Evolutionary conservation across 1,140 invertebrate species (phyloP), one percentile per base, ranked within the genome.

Genomic region (Augochlora pura): DNA sequence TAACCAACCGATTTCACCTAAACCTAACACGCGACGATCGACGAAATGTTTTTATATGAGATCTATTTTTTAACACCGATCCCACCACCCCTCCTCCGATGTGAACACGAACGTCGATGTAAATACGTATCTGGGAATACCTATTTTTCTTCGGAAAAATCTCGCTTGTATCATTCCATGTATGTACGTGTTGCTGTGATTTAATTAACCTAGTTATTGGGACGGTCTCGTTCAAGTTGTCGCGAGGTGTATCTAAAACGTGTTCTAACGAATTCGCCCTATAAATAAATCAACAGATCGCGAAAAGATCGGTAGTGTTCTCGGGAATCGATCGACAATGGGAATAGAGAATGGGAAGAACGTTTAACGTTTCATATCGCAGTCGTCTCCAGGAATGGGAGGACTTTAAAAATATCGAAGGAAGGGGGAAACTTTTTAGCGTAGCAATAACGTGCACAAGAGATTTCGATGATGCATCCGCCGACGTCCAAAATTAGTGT

Each of bases 361-460:
- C 54, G 52, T 80, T 67, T 9, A 46, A 72, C 60, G 21, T 77
- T 72, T 54, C 10, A 78, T 65, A 42, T 27, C 39, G 10, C 42
- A 16, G 42, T 72, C 60, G 32, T 65, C 7, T 42, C 14, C 32
- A 0, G 16, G 1, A 21, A 68, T 0, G 25, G 1, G 38, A 59
- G 42, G 63, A 68, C 38, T 62, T 62, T 52, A 49, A 73, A 67
- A 23, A 52, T 67, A 69, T 16, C 68, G 25, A 8, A 4, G 18
- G 38, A 42, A n/a, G 18, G 12, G 49, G 42, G 12, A 46, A 62
- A 66, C 73, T 49, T 57, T 32, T 57, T 80, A 86, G 80, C 64
- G 72, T 88, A 89, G 87, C 84, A 88, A 89, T 89, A 89, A 89
- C 27, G 69, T 88, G 75, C 86, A 89, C 82, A 82, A 84, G 59